Conservation (phyloP, 2,797 vertebrate species). For the Myripristis jacobus region DNA sequence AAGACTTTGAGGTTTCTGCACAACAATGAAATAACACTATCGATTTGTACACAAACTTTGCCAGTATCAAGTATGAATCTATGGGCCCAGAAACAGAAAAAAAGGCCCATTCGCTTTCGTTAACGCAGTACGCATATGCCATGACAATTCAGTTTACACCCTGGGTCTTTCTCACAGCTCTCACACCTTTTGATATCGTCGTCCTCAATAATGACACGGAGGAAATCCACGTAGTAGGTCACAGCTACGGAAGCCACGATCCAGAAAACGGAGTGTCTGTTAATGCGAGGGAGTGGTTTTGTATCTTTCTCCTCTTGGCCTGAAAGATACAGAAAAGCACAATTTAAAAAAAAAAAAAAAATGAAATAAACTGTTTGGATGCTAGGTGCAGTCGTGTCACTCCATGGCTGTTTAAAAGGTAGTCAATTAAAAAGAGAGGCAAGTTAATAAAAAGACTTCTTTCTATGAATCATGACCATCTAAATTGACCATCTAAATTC, state of each 20-base stretch:
- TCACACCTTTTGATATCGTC: slow-evolving; percentile 88
- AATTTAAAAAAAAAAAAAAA: not conserved
- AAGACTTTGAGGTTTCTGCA: too few relatives aligned
- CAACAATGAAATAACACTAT: too few relatives aligned
- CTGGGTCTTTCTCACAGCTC: not conserved
- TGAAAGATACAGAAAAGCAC: slow-evolving; percentile 50
- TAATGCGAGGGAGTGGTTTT: slow-evolving; percentile 88
- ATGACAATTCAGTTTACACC: too few relatives aligned
- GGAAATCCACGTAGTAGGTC: slow-evolving; percentile 94
- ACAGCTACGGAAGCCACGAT: slow-evolving; percentile 88
- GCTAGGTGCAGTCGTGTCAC: not conserved
- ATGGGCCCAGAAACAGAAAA: not conserved
- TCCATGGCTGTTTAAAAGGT: too few relatives aligned
- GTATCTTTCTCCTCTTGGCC: slow-evolving; percentile 85
- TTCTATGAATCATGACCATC: too few relatives aligned
- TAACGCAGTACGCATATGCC: too few relatives aligned
- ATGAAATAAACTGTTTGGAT: not conserved
- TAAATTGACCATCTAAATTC: too few relatives aligned
- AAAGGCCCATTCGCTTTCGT: too few relatives aligned
- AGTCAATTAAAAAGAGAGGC: too few relatives aligned
- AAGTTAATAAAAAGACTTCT: too few relatives aligned
- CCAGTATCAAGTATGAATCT: too few relatives aligned
- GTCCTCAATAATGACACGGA: slow-evolving; percentile 85
- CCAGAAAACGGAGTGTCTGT: slow-evolving; percentile 95
- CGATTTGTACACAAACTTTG: too few relatives aligned